Base-by-base conservation (phyloP, 2,888 invertebrate species). In the Stegophylla sp. region DNA sequence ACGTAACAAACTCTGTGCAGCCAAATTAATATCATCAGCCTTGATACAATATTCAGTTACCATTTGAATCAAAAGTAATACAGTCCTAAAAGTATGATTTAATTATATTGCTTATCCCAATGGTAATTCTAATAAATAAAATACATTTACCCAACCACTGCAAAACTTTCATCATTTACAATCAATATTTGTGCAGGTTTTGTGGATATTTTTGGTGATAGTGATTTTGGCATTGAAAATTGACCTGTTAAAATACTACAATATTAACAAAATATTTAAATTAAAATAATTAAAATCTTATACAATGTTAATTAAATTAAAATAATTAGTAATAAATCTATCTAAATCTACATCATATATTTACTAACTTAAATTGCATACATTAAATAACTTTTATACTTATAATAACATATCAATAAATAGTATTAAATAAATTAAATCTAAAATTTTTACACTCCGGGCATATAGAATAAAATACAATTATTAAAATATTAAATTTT, bases 1-100 rank as follows among this genome's bases (percentile, higher is more conserved):
- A 83, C 94, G 90, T 59, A 95, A 92, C 83, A 96, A 89, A 84
- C 93, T 93, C 82, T 93, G 91, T 26, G 94, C 92, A 75, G 94
- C 83, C 20, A 84, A 75, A 13, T 84, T 83, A 34, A 84, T 83
- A 28, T 85, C 85, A 53, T 84, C 84, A 1, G 85, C 85, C 48
- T 84, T 82, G n/a, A 91, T 91, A 88, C 97, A 96, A 86, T 98
- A 98, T 87, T 98, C 97, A 83, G 94, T 91, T 84, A 97, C 90
- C 88, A 97, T 94, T 87, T 94, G 93, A 82, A 98, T 90, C 83
- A 98, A 89, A 85, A 97, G 90, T 84, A 98, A 89, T 34, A 94
- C 95, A 48, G 96, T 93, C 51, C 90, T 89, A 83, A 82, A 85
- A 77, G 83, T 71, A 26, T 17, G 3, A 12, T 43, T 43, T 28